Conservation (phyloP, 2,113 vertebrate genomes). For the Lethenteron camtschaticum region DNA sequence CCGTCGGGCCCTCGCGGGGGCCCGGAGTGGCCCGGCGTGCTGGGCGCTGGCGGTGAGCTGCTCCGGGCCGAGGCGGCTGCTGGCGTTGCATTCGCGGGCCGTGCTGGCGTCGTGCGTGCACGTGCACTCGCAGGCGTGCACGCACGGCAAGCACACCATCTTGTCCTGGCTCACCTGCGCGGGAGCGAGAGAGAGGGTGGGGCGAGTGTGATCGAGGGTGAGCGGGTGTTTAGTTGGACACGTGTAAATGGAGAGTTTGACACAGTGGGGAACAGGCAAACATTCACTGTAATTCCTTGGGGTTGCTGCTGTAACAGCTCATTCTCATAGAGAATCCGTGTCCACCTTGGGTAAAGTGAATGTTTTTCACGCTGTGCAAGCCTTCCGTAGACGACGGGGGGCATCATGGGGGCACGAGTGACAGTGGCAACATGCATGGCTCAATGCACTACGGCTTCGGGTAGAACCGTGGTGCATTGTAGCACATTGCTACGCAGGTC, state of each 20-base stretch:
- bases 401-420: no score
- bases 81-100: conserved; percentile 17
- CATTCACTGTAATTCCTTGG: background rate
- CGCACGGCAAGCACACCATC: conserved; percentile 54
- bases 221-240: background rate
- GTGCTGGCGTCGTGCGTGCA: conserved; percentile 21
- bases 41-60: conserved; percentile 15
- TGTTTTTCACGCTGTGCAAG: no score
- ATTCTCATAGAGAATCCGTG: background rate
- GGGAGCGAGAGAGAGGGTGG: conserved; percentile 8
- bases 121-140: conserved; percentile 18
- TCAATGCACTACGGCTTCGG: no score
- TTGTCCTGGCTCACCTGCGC: conserved; percentile 58
- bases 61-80: conserved; percentile 28
- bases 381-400: no score
- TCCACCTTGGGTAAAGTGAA: background rate
- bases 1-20: conserved; percentile 12
- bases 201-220: conserved; percentile 8
- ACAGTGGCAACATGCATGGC: no score
- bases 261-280: background rate
- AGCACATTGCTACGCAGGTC: no score
- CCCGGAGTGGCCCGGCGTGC: conserved; percentile 11
- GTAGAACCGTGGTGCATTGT: no score
- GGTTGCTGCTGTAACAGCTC: background rate
- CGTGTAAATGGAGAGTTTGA: background rate